Evolutionary conservation across 2,113 vertebrate genomes (phyloP).

Genomic region (Channa maculata): DNA sequence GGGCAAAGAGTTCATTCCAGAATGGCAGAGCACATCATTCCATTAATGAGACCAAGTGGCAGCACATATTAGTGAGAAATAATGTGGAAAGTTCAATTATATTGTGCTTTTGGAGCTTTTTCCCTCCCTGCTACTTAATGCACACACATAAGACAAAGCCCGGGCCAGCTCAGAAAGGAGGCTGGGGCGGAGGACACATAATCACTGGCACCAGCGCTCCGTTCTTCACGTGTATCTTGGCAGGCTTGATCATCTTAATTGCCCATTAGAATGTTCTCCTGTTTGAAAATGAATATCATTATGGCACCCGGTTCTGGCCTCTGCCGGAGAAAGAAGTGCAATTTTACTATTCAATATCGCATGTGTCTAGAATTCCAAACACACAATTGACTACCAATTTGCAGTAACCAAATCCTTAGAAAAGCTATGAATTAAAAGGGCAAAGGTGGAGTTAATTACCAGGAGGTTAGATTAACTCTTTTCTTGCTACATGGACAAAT

Average conservation of each 20-base stretch:
- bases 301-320: constrained; percentile 79
- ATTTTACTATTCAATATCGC: constrained; percentile 76
- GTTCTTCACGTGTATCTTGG: constrained; percentile 85
- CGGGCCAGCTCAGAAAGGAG: constrained; percentile 75
- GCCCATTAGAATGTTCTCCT: constrained; percentile 88
- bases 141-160: constrained; percentile 85
- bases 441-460: constrained; percentile 72
- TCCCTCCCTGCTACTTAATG: constrained; percentile 77
- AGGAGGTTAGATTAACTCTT: constrained; percentile 65
- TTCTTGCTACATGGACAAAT: constrained; percentile 58
- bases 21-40: constrained; percentile 99
- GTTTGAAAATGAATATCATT: constrained; percentile 90
- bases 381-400: constrained; percentile 78
- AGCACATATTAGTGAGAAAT: constrained; percentile 87
- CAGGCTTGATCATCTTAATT: constrained; percentile 90
- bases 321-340: constrained; percentile 76
- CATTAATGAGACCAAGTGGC: constrained; percentile 94
- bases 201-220: constrained; percentile 80
- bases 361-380: constrained; percentile 80
- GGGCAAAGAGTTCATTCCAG: constrained; percentile 99
- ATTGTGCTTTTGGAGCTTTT: constrained; percentile 86
- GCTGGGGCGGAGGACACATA: constrained; percentile 78
- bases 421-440: constrained; percentile 76
- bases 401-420: constrained; percentile 71
- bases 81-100: constrained; percentile 91